A percentile compares a stretch with the other conserved stretches of the same genome.
Evolutionary conservation across 2,888 invertebrate genomes (phyloP).

Genomic region (Papilio demoleus): DNA sequence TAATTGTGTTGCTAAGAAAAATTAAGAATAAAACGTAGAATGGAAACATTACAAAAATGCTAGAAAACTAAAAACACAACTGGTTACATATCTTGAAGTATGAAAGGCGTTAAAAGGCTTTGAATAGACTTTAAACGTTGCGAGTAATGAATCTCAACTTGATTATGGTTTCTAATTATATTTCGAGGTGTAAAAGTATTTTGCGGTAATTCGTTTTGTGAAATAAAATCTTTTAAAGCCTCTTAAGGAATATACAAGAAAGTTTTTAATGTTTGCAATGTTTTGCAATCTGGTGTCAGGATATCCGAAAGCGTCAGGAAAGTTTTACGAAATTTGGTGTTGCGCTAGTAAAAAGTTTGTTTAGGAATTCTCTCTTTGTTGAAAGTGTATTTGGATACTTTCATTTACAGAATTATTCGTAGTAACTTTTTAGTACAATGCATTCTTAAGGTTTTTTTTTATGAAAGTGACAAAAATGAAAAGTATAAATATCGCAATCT

Average conservation of each 20-base stretch:
- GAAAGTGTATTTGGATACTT: background rate
- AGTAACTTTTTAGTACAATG: background rate
- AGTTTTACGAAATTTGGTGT: slow-evolving; percentile 18
- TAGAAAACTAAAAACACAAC: background rate
- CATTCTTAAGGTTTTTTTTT: background rate
- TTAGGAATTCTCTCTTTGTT: slow-evolving; percentile 16
- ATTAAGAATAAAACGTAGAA: slow-evolving; percentile 29
- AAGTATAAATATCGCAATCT: background rate
- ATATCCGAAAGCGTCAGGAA: slow-evolving; percentile 20
- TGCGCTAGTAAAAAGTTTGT: slow-evolving; percentile 14
- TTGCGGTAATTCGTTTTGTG: slow-evolving; percentile 32
- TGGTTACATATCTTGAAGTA: background rate
- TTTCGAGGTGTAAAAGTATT: slow-evolving; percentile 25
- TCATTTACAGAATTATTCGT: background rate
- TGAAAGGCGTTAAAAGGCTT: slow-evolving; percentile 20
- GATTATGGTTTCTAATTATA: slow-evolving; percentile 34
- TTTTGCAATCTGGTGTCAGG: slow-evolving; percentile 38
- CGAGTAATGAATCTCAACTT: slow-evolving; percentile 32
- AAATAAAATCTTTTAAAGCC: slow-evolving; percentile 3
- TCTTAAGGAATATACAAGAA: slow-evolving; percentile 19
- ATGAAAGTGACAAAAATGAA: background rate
- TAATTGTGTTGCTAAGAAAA: slow-evolving; percentile 35
- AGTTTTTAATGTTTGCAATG: slow-evolving; percentile 30
- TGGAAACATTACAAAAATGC: slow-evolving; percentile 22
- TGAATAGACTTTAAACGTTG: slow-evolving; percentile 28